Base-by-base conservation (phyloP, 2,888 invertebrate species). In the Diadegma fenestrale region DNA sequence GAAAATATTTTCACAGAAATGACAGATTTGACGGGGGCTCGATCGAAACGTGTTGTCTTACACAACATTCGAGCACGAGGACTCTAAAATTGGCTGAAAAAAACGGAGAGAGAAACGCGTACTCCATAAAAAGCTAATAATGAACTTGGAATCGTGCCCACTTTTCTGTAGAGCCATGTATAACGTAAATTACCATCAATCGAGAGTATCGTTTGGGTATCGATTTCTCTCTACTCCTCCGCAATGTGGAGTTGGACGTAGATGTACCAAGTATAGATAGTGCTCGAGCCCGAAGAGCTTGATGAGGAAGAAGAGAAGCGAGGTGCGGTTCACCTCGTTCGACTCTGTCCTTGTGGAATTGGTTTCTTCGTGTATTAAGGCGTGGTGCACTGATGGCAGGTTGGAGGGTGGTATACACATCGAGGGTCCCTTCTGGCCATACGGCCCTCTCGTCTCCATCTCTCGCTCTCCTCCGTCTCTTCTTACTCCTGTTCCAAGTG, bases 311-410 rank as follows among this genome's bases (percentile, higher is more conserved):
- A 51, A 68, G 78, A 63, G 64, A 54, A 79, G 43, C 58, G 73
- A 73, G 82, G 83, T 80, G 83, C 80, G 85, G 85, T 86, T 86
- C 82, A 78, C 85, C 83, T 80, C 85, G 80, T 80, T 78, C 80
- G 66, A 83, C 85, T n/a, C n/a, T 80, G 85, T 86, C 85, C 80
- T 86, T 77, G 85, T 73, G 80, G 83, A 92, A 92, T 91, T 91
- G 91, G 91, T 91, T 92, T 91, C 92, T 92, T 92, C 92, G 90
- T 88, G 90, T 90, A 89, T 90, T 87, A 88, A 80, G 80, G 80
- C 73, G 75, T 68, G 75, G 66, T 80, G 80, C 26, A 48, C 37
- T 45, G 63, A 48, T 54, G 88, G 84, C 79, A 79, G 19, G 64
- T 68, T 58, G 80, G 72, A n/a, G 64, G 61, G 77, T 72, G 51